Evolutionary conservation across 2,797 vertebrate species (phyloP).

Genomic region (Selene dorsalis): DNA sequence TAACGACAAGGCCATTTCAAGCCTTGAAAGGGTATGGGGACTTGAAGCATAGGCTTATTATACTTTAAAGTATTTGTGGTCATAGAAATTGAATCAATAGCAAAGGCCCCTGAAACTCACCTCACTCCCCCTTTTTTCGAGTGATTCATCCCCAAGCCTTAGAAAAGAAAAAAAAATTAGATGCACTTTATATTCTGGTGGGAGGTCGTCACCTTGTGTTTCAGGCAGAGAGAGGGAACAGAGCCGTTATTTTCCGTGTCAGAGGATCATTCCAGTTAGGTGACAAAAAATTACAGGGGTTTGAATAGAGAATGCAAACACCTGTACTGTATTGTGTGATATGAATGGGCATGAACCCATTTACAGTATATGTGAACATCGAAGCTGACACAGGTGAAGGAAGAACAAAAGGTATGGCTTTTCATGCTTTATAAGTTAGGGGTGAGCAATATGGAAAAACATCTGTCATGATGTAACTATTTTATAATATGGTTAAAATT

Average conservation of each 20-base stretch:
- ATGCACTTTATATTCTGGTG: constrained; percentile 71
- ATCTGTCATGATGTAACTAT: background rate
- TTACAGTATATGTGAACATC: background rate
- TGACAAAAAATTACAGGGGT: constrained; percentile 56
- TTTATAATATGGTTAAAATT: too few species aligned
- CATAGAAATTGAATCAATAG: constrained; percentile 84
- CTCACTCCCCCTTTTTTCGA: constrained; percentile 27
- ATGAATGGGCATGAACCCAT: constrained; percentile 22
- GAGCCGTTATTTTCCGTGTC: constrained; percentile 68
- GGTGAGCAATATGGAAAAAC: background rate
- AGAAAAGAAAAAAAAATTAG: constrained; percentile 57
- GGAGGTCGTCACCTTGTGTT: constrained; percentile 73
- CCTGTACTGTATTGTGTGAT: constrained; percentile 32
- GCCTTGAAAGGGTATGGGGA: constrained; percentile 75
- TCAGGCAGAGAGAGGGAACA: constrained; percentile 50
- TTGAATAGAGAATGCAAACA: constrained; percentile 41
- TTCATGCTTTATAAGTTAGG: background rate
- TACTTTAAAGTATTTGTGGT: constrained; percentile 84
- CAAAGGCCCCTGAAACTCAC: constrained; percentile 48
- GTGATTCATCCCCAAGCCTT: constrained; percentile 73
- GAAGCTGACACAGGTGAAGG: constrained; percentile 3
- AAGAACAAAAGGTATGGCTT: background rate
- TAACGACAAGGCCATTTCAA: constrained; percentile 81
- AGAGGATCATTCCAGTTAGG: constrained; percentile 49
- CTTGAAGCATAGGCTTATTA: constrained; percentile 84